Conservation (phyloP, 2,888 invertebrate genomes). For the Tiliacea aurago region DNA sequence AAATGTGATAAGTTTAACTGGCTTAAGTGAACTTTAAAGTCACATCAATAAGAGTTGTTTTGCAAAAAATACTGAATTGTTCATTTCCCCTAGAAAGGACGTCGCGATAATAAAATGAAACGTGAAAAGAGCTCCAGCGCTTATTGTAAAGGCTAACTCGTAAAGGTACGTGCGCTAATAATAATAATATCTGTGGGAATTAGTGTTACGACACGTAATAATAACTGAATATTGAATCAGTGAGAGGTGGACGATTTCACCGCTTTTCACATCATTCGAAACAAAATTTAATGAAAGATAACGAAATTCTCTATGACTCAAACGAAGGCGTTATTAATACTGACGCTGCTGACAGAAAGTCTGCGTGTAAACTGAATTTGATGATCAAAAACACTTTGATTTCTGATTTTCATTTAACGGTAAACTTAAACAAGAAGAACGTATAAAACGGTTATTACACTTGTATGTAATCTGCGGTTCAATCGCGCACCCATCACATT, state of each 20-base stretch:
- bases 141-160: slow-evolving; percentile 57
- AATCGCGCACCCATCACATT: slow-evolving; percentile 60
- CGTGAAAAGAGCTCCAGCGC: slow-evolving; percentile 60
- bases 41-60: background rate
- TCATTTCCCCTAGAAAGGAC: slow-evolving; percentile 52
- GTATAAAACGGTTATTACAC: background rate
- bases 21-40: background rate
- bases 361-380: background rate
- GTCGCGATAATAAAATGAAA: slow-evolving; percentile 59
- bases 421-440: background rate
- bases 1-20: background rate
- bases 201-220: slow-evolving; percentile 67
- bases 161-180: slow-evolving; percentile 64
- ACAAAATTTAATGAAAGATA: too few species aligned
- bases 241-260: slow-evolving; percentile 57
- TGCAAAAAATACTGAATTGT: background rate
- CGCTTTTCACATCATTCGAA: slow-evolving; percentile 10
- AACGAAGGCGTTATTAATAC: background rate
- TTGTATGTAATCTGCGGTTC: slow-evolving; percentile 34
- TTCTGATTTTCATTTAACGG: background rate
- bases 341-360: background rate
- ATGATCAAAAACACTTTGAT: background rate
- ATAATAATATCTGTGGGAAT: slow-evolving; percentile 63
- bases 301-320: too few species aligned
- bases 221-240: slow-evolving; percentile 63